Evolutionary conservation across 2,888 invertebrate species (phyloP), one percentile per base, ranked within the genome.

Genomic region (Meiosimyza platycephala): DNA sequence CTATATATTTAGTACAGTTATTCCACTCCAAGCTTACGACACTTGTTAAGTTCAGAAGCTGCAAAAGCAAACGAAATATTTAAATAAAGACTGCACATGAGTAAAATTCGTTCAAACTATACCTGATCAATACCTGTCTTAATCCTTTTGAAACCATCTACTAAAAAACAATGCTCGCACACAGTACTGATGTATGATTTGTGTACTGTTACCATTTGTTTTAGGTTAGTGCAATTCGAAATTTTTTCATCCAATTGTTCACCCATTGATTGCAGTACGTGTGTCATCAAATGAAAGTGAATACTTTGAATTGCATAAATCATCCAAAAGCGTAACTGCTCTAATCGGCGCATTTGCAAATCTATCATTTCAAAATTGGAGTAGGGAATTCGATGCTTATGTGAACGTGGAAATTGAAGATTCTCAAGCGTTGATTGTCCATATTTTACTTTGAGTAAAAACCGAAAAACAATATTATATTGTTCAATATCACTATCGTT

Each of bases 381-480:
- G 70, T 83, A 86, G 0, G 83, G 78, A 16, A 78, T 70, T 2
- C 76, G 72, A 0, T 77, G 74, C 16, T 82, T 83, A 48, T 75
- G 77, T 3, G 80, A 80, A 1, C 78, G 78, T 2, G 85, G 77
- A 71, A 89, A 90, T 71, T 80, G 79, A 15, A 90, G 79, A 75
- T 88, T 88, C 77, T 89, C 88, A 59, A 90, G 79, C 3, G 89
- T 87, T 87, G 89, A 89, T 16, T 88, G 76, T 6, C 89, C 89
- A 89, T 89, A 90, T 78, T 90, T 90, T 0, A 90, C 82, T 82
- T 89, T 90, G 6, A 90, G 79, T 60, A 90, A 84, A 67, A 90
- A 88, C 33, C 87, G 83, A 78, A 90, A 90, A 16, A 90, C 84
- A 78, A 80, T 78, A 75, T 87, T 88, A 72, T 88, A 88, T 7